phyloP scores from a whole-genome alignment of 2,888 invertebrate species.

The Barypeithes pellucidus region DNA sequence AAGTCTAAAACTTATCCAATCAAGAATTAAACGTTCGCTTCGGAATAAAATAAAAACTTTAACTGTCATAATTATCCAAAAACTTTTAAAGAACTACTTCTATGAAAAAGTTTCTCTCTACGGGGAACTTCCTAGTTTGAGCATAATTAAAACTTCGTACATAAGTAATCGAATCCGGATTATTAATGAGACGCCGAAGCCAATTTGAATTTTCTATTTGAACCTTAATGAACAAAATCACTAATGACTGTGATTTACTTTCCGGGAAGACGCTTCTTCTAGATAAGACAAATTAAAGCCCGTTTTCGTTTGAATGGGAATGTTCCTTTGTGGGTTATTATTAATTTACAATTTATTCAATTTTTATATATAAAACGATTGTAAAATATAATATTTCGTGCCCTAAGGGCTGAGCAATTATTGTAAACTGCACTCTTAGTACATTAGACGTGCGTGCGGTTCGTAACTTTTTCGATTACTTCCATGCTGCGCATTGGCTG shows the following conservation, averaged over 20 bases:
- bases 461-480: too few species aligned
- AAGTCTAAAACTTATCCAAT: slow-evolving; percentile 37
- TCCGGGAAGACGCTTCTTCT: slow-evolving; percentile 14
- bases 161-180: slow-evolving; percentile 55
- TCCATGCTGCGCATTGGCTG: too few species aligned
- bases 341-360: not conserved
- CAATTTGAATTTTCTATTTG: slow-evolving; percentile 54
- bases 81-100: slow-evolving; percentile 39
- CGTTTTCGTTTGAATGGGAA: slow-evolving; percentile 9
- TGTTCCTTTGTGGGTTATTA: not conserved
- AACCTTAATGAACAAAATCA: slow-evolving; percentile 52
- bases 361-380: not conserved
- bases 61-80: slow-evolving; percentile 45
- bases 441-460: too few species aligned
- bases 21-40: slow-evolving; percentile 22
- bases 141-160: slow-evolving; percentile 54
- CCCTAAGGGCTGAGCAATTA: too few species aligned
- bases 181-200: slow-evolving; percentile 53
- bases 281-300: slow-evolving; percentile 25
- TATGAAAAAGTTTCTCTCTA: slow-evolving; percentile 16
- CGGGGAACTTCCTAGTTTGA: slow-evolving; percentile 38
- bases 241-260: slow-evolving; percentile 43
- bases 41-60: slow-evolving; percentile 25
- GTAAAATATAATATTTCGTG: too few species aligned
- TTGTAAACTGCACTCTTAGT: too few species aligned